Percentiles rank a stretch among this genome's conserved stretches.
Conservation (phyloP, 2,113 vertebrate genomes). For the Halichoerus grypus region DNA sequence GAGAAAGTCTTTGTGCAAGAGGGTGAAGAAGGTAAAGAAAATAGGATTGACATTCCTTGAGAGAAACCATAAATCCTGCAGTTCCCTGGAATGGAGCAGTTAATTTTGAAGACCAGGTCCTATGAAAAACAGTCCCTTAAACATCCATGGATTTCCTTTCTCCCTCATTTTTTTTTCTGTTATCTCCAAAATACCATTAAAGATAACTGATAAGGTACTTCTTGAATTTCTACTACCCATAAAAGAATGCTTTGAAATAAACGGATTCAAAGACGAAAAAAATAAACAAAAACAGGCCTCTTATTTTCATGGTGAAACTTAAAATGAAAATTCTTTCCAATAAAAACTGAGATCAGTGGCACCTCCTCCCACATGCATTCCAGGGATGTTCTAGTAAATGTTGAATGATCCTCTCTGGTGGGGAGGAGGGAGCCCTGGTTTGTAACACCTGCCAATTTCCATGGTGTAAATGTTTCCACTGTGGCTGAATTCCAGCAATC, state of each 20-base stretch:
- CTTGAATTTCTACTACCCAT: not conserved
- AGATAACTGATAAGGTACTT: not conserved
- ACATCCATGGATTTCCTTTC: not conserved
- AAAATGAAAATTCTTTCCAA: not conserved
- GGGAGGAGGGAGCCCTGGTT: not conserved
- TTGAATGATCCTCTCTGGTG: not conserved
- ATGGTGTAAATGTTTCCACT: no score
- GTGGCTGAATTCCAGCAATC: not conserved
- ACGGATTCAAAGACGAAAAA: not conserved
- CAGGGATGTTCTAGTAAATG: not conserved
- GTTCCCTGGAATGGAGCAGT: not conserved
- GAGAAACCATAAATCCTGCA: not conserved
- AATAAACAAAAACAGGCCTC: not conserved
- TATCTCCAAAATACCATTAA: not conserved
- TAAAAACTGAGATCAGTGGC: not conserved
- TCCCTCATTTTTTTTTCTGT: not conserved
- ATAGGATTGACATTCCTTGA: rapidly evolving
- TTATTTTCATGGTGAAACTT: not conserved
- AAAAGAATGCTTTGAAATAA: not conserved
- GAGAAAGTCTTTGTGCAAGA: not conserved
- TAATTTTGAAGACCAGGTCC: not conserved
- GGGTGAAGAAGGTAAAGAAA: not conserved
- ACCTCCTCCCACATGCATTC: not conserved
- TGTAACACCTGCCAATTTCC: not conserved
- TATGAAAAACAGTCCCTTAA: not conserved